A percentile compares a stretch with the other conserved stretches of the same genome.
Evolutionary conservation across 2,888 invertebrate species (phyloP).

Genomic region (Chalcis sispes): DNA sequence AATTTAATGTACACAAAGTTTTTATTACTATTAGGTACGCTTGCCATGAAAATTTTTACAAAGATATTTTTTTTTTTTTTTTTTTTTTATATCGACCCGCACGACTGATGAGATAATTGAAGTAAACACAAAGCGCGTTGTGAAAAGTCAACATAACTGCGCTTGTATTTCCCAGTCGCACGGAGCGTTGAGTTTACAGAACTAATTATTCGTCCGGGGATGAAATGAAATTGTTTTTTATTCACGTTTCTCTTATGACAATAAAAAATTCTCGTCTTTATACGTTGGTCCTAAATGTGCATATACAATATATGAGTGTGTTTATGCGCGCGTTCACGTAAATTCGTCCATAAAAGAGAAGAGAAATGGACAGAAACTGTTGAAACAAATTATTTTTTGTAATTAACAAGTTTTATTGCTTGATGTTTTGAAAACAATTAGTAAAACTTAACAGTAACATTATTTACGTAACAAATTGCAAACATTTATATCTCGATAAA

Average conservation of each 20-base stretch:
- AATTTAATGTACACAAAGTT: neutral
- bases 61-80: constrained; percentile 15
- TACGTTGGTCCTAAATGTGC: too few species aligned
- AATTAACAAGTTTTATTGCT: neutral
- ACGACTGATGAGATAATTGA: constrained; percentile 13
- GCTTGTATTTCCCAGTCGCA: neutral
- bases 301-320: neutral
- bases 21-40: neutral
- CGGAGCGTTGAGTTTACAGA: constrained; percentile 28
- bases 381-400: constrained; percentile 10
- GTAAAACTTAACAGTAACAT: too few species aligned
- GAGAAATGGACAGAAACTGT: neutral
- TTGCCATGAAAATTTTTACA: constrained; percentile 1
- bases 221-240: constrained; percentile 46
- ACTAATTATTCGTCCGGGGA: constrained; percentile 50
- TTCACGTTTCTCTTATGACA: neutral
- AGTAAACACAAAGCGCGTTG: constrained; percentile 24
- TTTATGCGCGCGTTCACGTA: neutral
- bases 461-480: too few species aligned
- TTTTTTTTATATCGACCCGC: constrained; percentile 7
- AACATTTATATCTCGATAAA: too few species aligned
- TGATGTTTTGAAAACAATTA: neutral
- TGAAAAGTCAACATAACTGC: constrained; percentile 32
- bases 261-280: constrained; percentile 10
- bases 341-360: neutral